Conservation (phyloP, 1,140 invertebrate species). For the Teleopsis dalmanni region DNA sequence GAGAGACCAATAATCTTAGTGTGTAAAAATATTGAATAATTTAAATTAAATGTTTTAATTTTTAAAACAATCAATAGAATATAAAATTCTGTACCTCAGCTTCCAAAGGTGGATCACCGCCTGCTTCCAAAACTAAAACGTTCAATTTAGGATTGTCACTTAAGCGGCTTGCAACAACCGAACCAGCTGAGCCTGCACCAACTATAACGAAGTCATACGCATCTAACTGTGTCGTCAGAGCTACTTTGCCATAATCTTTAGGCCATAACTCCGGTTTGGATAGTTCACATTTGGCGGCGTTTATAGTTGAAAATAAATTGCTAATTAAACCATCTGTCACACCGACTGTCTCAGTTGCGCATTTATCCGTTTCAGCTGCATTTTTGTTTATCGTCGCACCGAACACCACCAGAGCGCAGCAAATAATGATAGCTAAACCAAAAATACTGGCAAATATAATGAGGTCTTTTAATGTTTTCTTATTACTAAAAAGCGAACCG, state of each 20-base stretch:
- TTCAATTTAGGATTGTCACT: conserved; percentile 29
- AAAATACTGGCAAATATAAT: too few species aligned
- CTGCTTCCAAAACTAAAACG: conserved; percentile 46
- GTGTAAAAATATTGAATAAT: not conserved
- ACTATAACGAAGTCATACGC: conserved; percentile 51
- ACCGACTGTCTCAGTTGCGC: not conserved
- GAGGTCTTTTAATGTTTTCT: too few species aligned
- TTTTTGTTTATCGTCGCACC: not conserved
- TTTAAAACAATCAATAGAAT: not conserved
- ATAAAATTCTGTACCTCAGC: conserved; percentile 26
- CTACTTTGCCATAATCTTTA: conserved; percentile 44
- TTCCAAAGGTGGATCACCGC: conserved; percentile 45
- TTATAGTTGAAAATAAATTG: conserved; percentile 46
- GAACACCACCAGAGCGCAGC: not conserved
- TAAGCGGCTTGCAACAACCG: conserved; percentile 46
- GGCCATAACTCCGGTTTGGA: conserved; percentile 48
- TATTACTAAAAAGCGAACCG: too few species aligned
- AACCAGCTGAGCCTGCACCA: conserved; percentile 56
- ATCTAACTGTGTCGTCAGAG: conserved; percentile 25
- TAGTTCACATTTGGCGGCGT: conserved; percentile 48
- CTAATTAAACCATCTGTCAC: conserved; percentile 45
- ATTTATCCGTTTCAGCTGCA: not conserved
- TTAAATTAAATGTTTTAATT: not conserved
- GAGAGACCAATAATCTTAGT: not conserved
- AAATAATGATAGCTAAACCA: too few species aligned